A percentile compares a stretch with the other conserved stretches of the same genome.
phyloP scores from a whole-genome alignment of 2,888 invertebrate species.

The Nysson spinosus region DNA sequence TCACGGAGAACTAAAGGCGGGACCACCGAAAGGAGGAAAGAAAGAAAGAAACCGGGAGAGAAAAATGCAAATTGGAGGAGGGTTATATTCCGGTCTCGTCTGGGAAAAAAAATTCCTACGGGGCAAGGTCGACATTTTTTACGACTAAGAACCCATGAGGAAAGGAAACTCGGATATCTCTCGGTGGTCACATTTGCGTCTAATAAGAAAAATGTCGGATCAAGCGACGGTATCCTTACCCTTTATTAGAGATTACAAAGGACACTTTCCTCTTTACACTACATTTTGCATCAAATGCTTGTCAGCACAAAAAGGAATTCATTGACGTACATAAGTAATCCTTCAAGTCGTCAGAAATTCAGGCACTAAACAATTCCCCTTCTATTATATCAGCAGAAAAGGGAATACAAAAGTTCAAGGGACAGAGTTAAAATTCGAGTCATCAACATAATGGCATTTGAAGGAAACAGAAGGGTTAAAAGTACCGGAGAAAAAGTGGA shows the following conservation, averaged over 20 bases:
- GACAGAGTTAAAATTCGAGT: not conserved
- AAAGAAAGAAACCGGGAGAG: slow-evolving; percentile 14
- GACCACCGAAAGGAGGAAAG: not conserved
- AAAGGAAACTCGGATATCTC: slow-evolving; percentile 15
- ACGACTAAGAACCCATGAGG: slow-evolving; percentile 10
- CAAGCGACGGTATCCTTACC: slow-evolving; percentile 3
- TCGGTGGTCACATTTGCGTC: slow-evolving; percentile 25
- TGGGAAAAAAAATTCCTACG: slow-evolving; percentile 39
- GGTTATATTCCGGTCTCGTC: slow-evolving; percentile 29
- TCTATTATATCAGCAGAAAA: not conserved
- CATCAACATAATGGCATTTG: slow-evolving; percentile 6
- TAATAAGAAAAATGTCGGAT: slow-evolving; percentile 43
- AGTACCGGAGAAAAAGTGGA: slow-evolving; percentile 3
- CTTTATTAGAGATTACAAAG: slow-evolving; percentile 25
- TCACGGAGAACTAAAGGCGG: slow-evolving; percentile 27
- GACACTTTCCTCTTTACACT: not conserved
- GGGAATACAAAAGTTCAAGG: not conserved
- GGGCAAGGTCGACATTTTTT: slow-evolving; percentile 43
- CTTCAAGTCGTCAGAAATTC: not conserved
- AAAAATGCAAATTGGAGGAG: slow-evolving; percentile 50
- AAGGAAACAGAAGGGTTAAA: slow-evolving; percentile 8
- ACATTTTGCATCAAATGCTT: no score
- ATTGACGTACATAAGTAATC: no score
- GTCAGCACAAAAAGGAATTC: no score
- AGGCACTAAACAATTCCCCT: no score